Evolutionary conservation across 2,888 invertebrate species (phyloP), one percentile per base, ranked within the genome.

Genomic region (Lathronympha strigana): DNA sequence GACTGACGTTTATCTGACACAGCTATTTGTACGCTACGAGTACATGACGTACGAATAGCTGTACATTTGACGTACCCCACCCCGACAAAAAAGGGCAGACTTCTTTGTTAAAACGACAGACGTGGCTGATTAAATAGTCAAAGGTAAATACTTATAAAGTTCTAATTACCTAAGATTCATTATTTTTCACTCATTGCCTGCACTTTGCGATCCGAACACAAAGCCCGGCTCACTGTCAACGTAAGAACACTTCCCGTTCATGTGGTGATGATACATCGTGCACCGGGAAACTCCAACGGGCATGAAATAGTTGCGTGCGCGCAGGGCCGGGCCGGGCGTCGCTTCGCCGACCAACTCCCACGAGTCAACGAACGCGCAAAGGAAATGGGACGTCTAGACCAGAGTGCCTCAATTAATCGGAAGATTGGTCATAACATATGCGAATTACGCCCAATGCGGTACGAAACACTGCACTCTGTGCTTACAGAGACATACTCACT

Each of bases 341-440:
- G 60, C 60, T 49, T 47, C 62, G 63, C 47, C 62, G 62, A 63
- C 57, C 60, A 57, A 50, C 68, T 69, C 67, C 57, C 57, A 71
- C 67, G 72, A 77, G 82, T 81, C 82, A 83, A 81, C 72, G 81
- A 78, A 81, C 83, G 77, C 72, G 62, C 72, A 73, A 76, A 80
- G 82, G 81, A 82, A 80, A 78, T 77, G 78, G 74, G 74, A 74
- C 71, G 83, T 83, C 82, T 82, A 81, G 81, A 81, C 76, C 72
- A 72, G 68, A 63, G 70, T 72, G 71, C 71, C 75, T 75, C 73
- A 76, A 76, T 78, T 76, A 74, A 72, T 71, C 69, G 57, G 47
- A 70, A 70, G 71, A 72, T 70, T 67, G 72, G 67, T 66, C 68
- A 53, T 49, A 61, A 54, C 64, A 66, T 61, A 64, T 66, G 66